Percentiles rank a stretch among this genome's conserved stretches.
These are phyloP conservation scores for Albula goreensis DNA, from an alignment of 2,113 vertebrate genomes.

Conservation along the genomic window DNA sequence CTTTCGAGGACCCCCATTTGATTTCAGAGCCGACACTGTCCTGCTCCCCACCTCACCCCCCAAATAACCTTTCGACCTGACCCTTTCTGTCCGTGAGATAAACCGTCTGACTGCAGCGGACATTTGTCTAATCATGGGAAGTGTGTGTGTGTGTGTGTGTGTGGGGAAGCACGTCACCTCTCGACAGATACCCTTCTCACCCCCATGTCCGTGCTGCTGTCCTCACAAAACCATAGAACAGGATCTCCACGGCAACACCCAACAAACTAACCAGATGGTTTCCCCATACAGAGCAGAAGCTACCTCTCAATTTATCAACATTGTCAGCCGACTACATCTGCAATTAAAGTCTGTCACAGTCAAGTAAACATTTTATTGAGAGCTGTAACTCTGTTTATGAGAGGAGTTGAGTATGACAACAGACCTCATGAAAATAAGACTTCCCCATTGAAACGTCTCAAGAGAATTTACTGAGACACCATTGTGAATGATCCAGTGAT, in stretches of 20 bases:
- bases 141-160: background rate
- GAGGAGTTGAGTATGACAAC: background rate
- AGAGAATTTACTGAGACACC: background rate
- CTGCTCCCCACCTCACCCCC: slow-evolving; percentile 10
- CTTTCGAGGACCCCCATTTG: slow-evolving; percentile 36
- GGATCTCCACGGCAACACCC: background rate
- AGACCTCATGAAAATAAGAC: slow-evolving; percentile 5
- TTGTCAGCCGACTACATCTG: background rate
- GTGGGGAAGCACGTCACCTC: background rate
- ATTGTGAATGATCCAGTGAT: background rate
- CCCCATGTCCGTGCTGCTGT: background rate
- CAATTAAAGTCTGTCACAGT: slow-evolving; percentile 6
- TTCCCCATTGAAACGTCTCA: background rate
- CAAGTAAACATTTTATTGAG: slow-evolving; percentile 6
- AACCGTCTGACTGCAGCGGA: background rate
- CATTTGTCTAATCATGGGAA: background rate
- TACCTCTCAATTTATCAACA: background rate
- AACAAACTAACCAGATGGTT: background rate
- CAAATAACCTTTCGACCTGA: slow-evolving; percentile 30
- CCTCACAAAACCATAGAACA: background rate
- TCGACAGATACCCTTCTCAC: background rate
- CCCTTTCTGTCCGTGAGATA: slow-evolving; percentile 28
- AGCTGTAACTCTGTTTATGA: slow-evolving; percentile 6
- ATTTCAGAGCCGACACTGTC: slow-evolving; percentile 34
- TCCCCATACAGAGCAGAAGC: background rate